Percentiles rank a stretch among this genome's conserved stretches.
Conservation (phyloP, 2,797 vertebrate genomes). For the Microtus obscurus region DNA sequence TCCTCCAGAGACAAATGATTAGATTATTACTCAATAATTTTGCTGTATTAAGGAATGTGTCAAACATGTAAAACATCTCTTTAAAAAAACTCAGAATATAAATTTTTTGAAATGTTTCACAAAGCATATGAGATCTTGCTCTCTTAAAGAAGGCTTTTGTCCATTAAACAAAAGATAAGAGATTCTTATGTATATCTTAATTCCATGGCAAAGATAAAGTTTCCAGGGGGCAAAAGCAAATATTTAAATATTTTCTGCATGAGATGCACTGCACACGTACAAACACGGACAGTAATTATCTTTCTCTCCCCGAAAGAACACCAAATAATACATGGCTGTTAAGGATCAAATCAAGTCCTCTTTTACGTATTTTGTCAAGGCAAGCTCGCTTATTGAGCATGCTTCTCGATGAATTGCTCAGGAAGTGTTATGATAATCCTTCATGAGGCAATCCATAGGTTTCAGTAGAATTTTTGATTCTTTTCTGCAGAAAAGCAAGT, state of each 20-base stretch:
- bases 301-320: slow-evolving; percentile 67
- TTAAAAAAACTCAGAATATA: background rate
- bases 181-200: slow-evolving; percentile 79
- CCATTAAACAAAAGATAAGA: slow-evolving; percentile 66
- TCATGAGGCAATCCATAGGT: slow-evolving; percentile 28
- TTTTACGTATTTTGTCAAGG: slow-evolving; percentile 76
- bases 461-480: slow-evolving; percentile 64
- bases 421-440: background rate
- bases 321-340: background rate
- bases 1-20: slow-evolving; percentile 9
- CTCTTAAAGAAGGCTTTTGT: slow-evolving; percentile 55
- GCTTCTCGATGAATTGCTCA: slow-evolving; percentile 66
- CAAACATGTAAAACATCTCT: slow-evolving; percentile 4
- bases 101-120: slow-evolving; percentile 51
- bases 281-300: slow-evolving; percentile 72
- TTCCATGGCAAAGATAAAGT: slow-evolving; percentile 64
- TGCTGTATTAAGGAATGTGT: slow-evolving; percentile 30
- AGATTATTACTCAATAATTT: slow-evolving; percentile 1
- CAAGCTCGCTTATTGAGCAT: slow-evolving; percentile 77
- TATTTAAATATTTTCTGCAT: slow-evolving; percentile 59
- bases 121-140: background rate
- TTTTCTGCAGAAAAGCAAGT: slow-evolving; percentile 49
- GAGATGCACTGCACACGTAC: slow-evolving; percentile 55
- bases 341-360: slow-evolving; percentile 54
- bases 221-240: slow-evolving; percentile 67